phyloP scores from a whole-genome alignment of 2,888 invertebrate species.

The Petrolisthes cinctipes region DNA sequence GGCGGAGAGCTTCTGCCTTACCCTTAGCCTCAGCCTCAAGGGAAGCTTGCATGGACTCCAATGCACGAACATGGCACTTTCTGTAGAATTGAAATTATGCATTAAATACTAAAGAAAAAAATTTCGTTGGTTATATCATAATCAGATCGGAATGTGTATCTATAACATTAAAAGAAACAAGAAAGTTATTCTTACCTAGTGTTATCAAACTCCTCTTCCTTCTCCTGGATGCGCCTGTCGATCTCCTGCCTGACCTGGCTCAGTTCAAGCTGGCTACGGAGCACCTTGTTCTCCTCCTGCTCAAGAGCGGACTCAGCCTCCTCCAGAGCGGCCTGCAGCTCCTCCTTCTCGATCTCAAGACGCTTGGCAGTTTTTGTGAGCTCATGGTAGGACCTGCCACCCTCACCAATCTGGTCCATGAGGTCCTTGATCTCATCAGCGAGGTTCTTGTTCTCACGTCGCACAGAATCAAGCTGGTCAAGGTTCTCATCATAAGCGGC shows the following conservation, averaged over 20 bases:
- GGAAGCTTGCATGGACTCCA: conserved; percentile 47
- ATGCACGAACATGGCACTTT: conserved; percentile 69
- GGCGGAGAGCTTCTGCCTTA: conserved; percentile 51
- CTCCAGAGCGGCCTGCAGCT: conserved; percentile 97
- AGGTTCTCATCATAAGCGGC: conserved; percentile 67
- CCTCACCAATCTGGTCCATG: conserved; percentile 98
- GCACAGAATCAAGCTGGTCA: conserved; percentile 96
- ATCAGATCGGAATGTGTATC: background rate
- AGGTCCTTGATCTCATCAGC: conserved; percentile 99
- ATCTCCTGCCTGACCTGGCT: conserved; percentile 78
- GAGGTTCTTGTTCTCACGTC: conserved; percentile 99
- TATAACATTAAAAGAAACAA: conserved; percentile 84
- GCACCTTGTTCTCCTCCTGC: conserved; percentile 96
- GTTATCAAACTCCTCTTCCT: conserved; percentile 52
- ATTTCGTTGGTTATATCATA: background rate
- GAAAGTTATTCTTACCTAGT: conserved; percentile 76
- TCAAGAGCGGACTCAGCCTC: conserved; percentile 99
- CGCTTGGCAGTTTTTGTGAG: conserved; percentile 98
- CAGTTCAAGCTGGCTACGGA: conserved; percentile 89
- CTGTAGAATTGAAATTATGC: conserved; percentile 67
- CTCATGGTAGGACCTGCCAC: conserved; percentile 99
- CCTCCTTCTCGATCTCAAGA: conserved; percentile 99
- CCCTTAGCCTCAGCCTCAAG: conserved; percentile 47
- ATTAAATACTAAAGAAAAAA: background rate
- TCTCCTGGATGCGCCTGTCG: conserved; percentile 49